These are phyloP conservation scores for Aculops lycopersici DNA, from an alignment of 1,140 invertebrate species.

Conservation along the genomic window DNA sequence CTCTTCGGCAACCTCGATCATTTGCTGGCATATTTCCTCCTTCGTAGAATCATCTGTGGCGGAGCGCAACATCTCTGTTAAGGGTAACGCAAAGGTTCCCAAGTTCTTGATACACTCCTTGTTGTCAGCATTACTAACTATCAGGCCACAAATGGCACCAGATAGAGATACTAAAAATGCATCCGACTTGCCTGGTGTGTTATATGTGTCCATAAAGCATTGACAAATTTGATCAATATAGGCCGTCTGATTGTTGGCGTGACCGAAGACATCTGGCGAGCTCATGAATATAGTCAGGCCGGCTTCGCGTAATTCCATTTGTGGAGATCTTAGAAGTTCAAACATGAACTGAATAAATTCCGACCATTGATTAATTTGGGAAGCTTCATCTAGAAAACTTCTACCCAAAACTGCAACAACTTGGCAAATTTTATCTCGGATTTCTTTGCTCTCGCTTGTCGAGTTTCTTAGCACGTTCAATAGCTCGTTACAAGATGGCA, in stretches of 20 bases:
- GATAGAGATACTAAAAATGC: slow-evolving; percentile 15
- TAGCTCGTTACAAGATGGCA: slow-evolving; percentile 49
- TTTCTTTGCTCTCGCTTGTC: slow-evolving; percentile 23
- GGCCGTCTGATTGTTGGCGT: slow-evolving; percentile 60
- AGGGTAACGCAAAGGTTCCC: slow-evolving; percentile 39
- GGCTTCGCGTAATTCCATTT: slow-evolving; percentile 53
- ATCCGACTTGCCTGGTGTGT: slow-evolving; percentile 30
- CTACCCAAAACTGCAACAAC: slow-evolving; percentile 67
- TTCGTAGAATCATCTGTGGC: slow-evolving; percentile 37
- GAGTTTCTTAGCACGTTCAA: slow-evolving; percentile 48
- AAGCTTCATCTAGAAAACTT: slow-evolving; percentile 70
- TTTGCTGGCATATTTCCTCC: slow-evolving; percentile 52
- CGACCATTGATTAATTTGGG: slow-evolving; percentile 82
- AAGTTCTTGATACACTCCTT: slow-evolving; percentile 52
- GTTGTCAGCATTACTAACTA: slow-evolving; percentile 64
- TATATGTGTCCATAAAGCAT: slow-evolving; percentile 51
- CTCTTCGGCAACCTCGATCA: slow-evolving; percentile 72
- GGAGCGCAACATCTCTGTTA: slow-evolving; percentile 20
- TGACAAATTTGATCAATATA: slow-evolving; percentile 75
- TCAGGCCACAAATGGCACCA: slow-evolving; percentile 37
- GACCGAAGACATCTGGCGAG: neutral
- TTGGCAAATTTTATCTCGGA: slow-evolving; percentile 69
- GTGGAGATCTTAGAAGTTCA: slow-evolving; percentile 50
- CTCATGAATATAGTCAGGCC: slow-evolving; percentile 52
- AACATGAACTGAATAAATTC: slow-evolving; percentile 87